Percentiles rank a stretch among this genome's conserved stretches.
Evolutionary conservation across 2,888 invertebrate genomes (phyloP).

Genomic region (Heliconius erato): DNA sequence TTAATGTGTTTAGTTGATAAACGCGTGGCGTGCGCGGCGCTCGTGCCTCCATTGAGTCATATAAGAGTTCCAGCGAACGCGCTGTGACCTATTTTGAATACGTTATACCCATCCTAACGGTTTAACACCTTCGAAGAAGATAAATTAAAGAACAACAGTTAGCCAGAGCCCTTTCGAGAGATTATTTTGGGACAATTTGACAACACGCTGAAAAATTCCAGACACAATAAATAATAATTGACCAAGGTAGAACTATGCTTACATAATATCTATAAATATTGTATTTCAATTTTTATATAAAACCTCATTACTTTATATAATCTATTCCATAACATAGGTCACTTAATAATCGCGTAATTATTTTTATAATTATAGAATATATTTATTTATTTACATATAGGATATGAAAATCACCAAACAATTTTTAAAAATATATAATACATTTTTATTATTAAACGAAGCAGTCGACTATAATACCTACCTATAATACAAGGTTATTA

Average conservation of each 20-base stretch:
- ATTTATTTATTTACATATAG: too few relatives aligned
- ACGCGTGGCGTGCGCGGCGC: slow-evolving; percentile 72
- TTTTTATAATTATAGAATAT: not conserved
- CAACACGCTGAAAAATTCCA: slow-evolving; percentile 56
- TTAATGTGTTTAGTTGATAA: slow-evolving; percentile 83
- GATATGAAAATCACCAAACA: too few relatives aligned
- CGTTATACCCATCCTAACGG: slow-evolving; percentile 29
- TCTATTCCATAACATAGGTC: not conserved
- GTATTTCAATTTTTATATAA: slow-evolving; percentile 7
- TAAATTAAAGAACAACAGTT: not conserved
- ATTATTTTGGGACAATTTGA: slow-evolving; percentile 43
- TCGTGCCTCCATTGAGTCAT: slow-evolving; percentile 63
- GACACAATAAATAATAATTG: slow-evolving; percentile 63
- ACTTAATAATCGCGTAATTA: not conserved
- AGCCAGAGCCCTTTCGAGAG: not conserved
- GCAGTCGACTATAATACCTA: not conserved
- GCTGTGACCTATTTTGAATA: slow-evolving; percentile 38
- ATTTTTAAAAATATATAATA: too few relatives aligned
- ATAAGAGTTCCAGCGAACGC: slow-evolving; percentile 48
- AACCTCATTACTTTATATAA: not conserved
- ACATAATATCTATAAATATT: slow-evolving; percentile 11
- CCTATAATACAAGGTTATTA: slow-evolving; percentile 4
- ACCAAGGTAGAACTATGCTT: slow-evolving; percentile 69
- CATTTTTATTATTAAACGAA: too few relatives aligned
- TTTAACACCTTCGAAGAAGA: slow-evolving; percentile 23